Evolutionary conservation across 2,797 vertebrate species (phyloP), one percentile per base, ranked within the genome.

Genomic region (Cygnus olor): DNA sequence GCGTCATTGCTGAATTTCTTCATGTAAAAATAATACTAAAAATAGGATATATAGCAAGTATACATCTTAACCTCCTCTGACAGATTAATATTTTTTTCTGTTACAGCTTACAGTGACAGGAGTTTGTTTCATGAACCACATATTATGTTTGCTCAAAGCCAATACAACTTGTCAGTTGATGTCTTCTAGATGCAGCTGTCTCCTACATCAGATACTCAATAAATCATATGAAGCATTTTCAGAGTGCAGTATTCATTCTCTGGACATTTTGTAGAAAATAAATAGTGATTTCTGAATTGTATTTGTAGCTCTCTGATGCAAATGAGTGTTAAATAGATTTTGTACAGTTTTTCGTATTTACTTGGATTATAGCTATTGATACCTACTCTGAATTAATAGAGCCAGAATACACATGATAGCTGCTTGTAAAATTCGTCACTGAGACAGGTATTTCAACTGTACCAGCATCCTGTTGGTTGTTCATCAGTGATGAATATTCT

Each of bases 361-460:
- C 70, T 95, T 82, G 82, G 47, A 88, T 89, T 94, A 68, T 28
- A 69, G 47, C 2, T 82, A 84, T 71, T 85, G 32, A 91, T 71
- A 82, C 14, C 44, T 92, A 42, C 53, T 73, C 47, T 94, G 92
- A 96, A 91, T 80, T 93, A 92, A 88, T 11, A 95, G 85, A 89
- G 38, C 28, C 76, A 65, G 63, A 89, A 94, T 51, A 84, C 57
- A 58, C 9, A 87, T 54, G 54, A 36, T 5, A 66, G 16, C 11
- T 88, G 3, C 53, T 79, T 71, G 38, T 30, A 54, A 58, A 16
- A 6, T 68, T 86, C 25, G 34, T 32, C 56, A 60, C 32, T 56
- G 63, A 61, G 56, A 19, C 32, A 89, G 70, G 14, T 71, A 40
- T 63, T 68, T 74, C 71, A 80, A 25, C 20, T 73, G 27, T 21